Conservation (phyloP, 2,888 invertebrate genomes). For the Ectropis crepuscularia region DNA sequence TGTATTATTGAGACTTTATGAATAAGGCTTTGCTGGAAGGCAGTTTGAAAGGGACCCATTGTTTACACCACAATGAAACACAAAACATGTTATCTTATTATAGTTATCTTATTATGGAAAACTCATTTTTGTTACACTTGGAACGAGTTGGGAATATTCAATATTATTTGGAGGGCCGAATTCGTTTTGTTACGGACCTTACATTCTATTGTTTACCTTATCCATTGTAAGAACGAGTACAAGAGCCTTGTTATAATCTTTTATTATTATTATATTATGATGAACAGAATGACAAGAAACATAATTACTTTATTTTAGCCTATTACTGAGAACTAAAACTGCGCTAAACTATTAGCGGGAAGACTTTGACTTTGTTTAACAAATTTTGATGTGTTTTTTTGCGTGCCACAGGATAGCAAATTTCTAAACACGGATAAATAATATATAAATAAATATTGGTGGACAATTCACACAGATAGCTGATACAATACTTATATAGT, state of each 20-base stretch:
- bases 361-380: too few species aligned
- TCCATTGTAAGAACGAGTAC: not conserved
- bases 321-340: not conserved
- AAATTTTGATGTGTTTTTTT: too few species aligned
- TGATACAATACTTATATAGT: too few species aligned
- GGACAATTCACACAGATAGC: too few species aligned
- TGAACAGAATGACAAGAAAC: too few species aligned
- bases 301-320: not conserved
- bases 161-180: slow-evolving; percentile 17
- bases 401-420: too few species aligned
- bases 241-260: not conserved
- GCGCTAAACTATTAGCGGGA: too few species aligned
- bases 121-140: slow-evolving; percentile 27
- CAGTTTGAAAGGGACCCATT: slow-evolving; percentile 38
- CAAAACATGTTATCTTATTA: slow-evolving; percentile 34
- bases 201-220: slow-evolving; percentile 6
- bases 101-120: slow-evolving; percentile 16
- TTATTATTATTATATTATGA: not conserved
- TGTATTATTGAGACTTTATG: slow-evolving; percentile 38
- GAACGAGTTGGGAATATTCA: slow-evolving; percentile 21
- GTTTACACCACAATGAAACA: slow-evolving; percentile 36
- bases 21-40: slow-evolving; percentile 38
- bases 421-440: too few species aligned
- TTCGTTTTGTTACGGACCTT: slow-evolving; percentile 18
- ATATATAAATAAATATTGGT: too few species aligned